Evolutionary conservation across 2,888 invertebrate species (phyloP), one percentile per base, ranked within the genome.

Genomic region (Brachyptera risi): DNA sequence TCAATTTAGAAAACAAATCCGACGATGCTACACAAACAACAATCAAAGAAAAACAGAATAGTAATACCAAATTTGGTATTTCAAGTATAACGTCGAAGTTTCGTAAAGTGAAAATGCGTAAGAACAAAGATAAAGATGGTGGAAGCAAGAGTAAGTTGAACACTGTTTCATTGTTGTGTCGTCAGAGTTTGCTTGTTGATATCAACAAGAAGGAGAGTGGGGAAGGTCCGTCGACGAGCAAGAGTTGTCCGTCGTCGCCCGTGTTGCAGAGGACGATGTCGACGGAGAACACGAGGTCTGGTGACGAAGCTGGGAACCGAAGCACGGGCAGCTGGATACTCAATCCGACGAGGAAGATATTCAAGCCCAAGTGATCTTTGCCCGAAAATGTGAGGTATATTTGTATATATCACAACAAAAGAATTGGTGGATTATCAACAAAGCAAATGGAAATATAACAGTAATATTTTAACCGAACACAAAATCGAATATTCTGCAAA

Each of bases 111-210:
- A 80, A 79, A 69, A 75, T 81, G 72, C 72, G 81, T 63, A 75
- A 72, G 56, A 71, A 68, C 27, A 76, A 73, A 58, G 73, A 77
- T 2, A 71, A 69, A 59, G 73, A 71, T 63, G 68, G n/a, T n/a
- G 65, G 68, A 27, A 63, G 61, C 5, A 50, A 35, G 13, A 69
- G 69, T 26, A 78, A 75, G 69, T 77, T 80, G 69, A 83, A 84
- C 59, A 84, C 87, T 0, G 80, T 90, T 0, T 83, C 88, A 0
- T 79, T 83, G 1, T 77, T 90, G 3, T 90, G 90, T 67, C 78
- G 90, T 1, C 90, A 90, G 72, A 90, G 88, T 69, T 74, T 90
- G 2, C 75, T 89, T 3, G 87, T 90, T 11, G 83, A 84, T 68
- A 77, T 83, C 37, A 59, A 63, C 35, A 38, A 58, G 11, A 60